Conservation (phyloP, 2,113 vertebrate genomes). For the Heliornis fulica region DNA sequence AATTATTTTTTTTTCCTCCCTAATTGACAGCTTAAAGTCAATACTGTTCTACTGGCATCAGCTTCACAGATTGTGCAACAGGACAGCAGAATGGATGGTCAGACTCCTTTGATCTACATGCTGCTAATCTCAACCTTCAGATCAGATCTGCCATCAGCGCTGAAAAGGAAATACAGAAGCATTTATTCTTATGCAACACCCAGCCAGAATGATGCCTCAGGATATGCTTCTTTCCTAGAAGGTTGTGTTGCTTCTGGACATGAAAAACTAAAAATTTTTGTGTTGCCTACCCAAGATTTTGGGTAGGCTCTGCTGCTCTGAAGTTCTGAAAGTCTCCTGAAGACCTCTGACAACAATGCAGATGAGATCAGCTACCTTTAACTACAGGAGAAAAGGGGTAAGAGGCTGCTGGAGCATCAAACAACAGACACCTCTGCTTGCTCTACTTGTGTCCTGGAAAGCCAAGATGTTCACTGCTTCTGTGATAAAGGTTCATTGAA, state of each 20-base stretch:
- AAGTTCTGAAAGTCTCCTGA: not conserved
- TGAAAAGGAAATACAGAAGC: not conserved
- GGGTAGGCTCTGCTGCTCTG: not conserved
- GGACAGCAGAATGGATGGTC: not conserved
- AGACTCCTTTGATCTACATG: not conserved
- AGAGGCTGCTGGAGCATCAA: not conserved
- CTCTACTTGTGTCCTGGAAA: not conserved
- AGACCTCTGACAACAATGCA: not conserved
- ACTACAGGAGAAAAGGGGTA: not conserved
- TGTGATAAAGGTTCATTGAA: not conserved
- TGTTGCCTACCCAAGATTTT: not conserved
- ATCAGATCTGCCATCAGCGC: not conserved
- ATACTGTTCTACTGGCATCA: not conserved
- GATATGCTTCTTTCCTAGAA: not conserved
- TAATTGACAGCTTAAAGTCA: not conserved
- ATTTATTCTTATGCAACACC: not conserved
- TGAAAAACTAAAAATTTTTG: not conserved
- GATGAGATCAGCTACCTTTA: not conserved
- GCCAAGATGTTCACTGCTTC: not conserved
- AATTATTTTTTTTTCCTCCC: too few species aligned
- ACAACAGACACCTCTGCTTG: not conserved
- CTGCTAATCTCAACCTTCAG: not conserved
- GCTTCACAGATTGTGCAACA: not conserved
- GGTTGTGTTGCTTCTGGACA: not conserved
- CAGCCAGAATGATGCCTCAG: not conserved